These are phyloP conservation scores for Hylaeus anthracinus DNA, from an alignment of 1,140 invertebrate species.

Conservation along the genomic window DNA sequence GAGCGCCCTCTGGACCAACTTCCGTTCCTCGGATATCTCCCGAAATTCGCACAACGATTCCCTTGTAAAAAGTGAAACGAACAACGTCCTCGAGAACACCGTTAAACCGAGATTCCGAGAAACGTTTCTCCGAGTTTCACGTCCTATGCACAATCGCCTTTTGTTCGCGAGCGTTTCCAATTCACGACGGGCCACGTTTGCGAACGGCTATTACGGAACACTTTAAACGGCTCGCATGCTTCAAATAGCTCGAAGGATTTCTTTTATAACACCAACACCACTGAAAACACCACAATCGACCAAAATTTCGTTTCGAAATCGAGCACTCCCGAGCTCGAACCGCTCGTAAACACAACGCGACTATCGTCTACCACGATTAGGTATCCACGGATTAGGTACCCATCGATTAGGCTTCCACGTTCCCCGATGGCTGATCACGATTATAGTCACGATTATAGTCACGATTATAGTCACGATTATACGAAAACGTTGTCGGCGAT, in stretches of 20 bases:
- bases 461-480: not conserved
- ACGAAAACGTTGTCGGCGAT: not conserved
- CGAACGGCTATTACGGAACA: not conserved
- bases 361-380: too few relatives aligned
- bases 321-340: too few relatives aligned
- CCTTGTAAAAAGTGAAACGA: too few relatives aligned
- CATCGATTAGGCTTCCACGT: not conserved
- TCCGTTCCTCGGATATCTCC: too few relatives aligned
- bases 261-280: not conserved
- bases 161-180: not conserved
- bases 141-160: not conserved
- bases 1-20: not conserved
- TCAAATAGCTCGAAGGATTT: not conserved
- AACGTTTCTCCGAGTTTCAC: too few relatives aligned
- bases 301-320: too few relatives aligned
- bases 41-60: too few relatives aligned
- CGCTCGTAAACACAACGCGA: too few relatives aligned
- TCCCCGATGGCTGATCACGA: not conserved
- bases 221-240: not conserved
- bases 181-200: too few relatives aligned
- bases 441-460: not conserved
- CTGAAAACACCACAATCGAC: not conserved
- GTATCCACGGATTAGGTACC: too few relatives aligned
- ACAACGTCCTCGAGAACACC: too few relatives aligned
- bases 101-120: too few relatives aligned